Percentiles rank a stretch among this genome's conserved stretches.
phyloP scores from a whole-genome alignment of 2,113 vertebrate genomes.

The Sebastes schlegelii region DNA sequence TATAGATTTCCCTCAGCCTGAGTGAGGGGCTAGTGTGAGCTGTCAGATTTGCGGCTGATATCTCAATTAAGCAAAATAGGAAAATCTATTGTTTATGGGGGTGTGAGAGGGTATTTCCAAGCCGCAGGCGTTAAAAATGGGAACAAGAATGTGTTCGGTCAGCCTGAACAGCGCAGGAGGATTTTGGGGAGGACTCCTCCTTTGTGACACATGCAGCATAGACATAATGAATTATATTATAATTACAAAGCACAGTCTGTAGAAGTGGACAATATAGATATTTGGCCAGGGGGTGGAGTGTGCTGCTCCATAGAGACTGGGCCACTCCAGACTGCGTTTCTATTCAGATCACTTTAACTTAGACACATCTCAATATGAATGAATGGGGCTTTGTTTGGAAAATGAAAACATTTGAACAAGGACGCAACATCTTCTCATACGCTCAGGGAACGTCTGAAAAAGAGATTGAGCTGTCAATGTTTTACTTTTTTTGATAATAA shows the following conservation, averaged over 20 bases:
- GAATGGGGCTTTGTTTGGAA: conserved; percentile 78
- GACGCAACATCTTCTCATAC: conserved; percentile 71
- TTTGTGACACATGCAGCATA: conserved; percentile 84
- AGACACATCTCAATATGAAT: conserved; percentile 83
- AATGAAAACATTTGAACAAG: conserved; percentile 83
- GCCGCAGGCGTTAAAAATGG: conserved; percentile 73
- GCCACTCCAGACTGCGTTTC: conserved; percentile 79
- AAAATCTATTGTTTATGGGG: conserved; percentile 79
- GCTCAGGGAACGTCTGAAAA: conserved; percentile 21
- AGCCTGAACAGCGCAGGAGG: conserved; percentile 82
- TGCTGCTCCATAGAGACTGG: conserved; percentile 80
- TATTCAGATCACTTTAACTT: conserved; percentile 83
- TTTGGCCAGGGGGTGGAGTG: conserved; percentile 85
- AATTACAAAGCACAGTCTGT: conserved; percentile 88
- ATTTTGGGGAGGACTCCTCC: conserved; percentile 82
- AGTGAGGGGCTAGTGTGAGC: conserved; percentile 69
- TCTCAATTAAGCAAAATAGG: conserved; percentile 85
- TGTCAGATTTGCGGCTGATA: conserved; percentile 85
- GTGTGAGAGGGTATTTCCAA: conserved; percentile 80
- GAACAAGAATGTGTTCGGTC: conserved; percentile 84
- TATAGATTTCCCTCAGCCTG: conserved; percentile 38
- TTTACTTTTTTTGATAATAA: conserved; percentile 31
- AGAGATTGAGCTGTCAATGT: conserved; percentile 25
- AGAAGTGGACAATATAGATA: conserved; percentile 88
- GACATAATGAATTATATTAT: conserved; percentile 91